Conservation (phyloP, 2,888 invertebrate species). For the Geotrupes spiniger region DNA sequence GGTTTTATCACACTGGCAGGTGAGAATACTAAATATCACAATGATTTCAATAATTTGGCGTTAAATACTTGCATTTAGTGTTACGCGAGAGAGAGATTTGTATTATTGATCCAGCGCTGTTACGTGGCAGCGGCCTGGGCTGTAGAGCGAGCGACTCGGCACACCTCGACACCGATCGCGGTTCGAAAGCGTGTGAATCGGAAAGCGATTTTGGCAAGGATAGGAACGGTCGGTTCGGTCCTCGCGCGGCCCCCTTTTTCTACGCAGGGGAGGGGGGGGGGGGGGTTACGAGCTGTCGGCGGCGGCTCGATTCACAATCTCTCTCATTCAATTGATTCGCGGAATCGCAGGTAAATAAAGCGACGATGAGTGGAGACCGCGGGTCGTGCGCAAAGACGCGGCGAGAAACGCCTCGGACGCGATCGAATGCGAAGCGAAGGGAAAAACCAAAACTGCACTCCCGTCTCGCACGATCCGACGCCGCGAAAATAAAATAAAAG, state of each 20-base stretch:
- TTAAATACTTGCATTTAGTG: conserved; percentile 48
- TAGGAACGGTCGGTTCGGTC: conserved; percentile 4
- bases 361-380: no score
- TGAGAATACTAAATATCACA: conserved; percentile 52
- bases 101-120: conserved; percentile 48
- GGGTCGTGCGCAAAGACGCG: conserved; percentile 1
- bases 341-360: no score
- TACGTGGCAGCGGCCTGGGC: conserved; percentile 45
- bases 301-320: background rate
- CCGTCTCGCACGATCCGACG: no score
- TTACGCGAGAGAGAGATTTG: conserved; percentile 37
- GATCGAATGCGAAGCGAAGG: no score
- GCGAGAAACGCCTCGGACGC: no score
- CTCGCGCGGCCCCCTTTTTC: no score
- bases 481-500: no score
- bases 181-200: conserved; percentile 39
- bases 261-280: background rate
- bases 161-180: conserved; percentile 26
- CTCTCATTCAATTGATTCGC: no score
- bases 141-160: conserved; percentile 31
- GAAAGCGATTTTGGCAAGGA: conserved; percentile 37
- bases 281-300: background rate
- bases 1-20: conserved; percentile 30
- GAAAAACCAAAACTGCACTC: no score
- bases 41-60: conserved; percentile 50